Evolutionary conservation across 1,140 invertebrate species (phyloP).

Genomic region (Leptinotarsa texana): DNA sequence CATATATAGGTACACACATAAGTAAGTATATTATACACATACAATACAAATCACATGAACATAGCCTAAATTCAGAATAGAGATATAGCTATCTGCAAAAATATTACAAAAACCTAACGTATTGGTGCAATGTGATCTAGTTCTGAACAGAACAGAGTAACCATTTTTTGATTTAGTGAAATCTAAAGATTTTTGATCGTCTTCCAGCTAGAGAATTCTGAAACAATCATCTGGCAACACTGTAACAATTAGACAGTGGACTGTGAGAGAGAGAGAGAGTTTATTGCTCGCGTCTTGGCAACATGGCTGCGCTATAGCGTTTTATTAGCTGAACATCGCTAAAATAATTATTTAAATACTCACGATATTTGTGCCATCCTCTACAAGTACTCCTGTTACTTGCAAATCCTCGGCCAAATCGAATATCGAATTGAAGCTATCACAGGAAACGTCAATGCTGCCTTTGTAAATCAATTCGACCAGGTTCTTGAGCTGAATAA

Average conservation of each 20-base stretch:
- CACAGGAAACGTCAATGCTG: constrained; percentile 41
- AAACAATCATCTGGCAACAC: not conserved
- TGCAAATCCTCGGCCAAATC: constrained; percentile 46
- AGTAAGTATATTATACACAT: too few relatives aligned
- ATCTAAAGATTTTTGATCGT: too few relatives aligned
- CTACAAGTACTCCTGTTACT: constrained; percentile 40
- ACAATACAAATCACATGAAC: too few relatives aligned
- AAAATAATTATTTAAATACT: constrained; percentile 9
- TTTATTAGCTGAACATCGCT: not conserved
- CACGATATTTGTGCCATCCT: constrained; percentile 27
- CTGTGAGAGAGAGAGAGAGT: too few relatives aligned
- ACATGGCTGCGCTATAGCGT: not conserved
- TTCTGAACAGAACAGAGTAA: too few relatives aligned
- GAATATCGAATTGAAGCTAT: constrained; percentile 37
- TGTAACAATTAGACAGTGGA: not conserved
- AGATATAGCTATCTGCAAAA: too few relatives aligned
- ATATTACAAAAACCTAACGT: too few relatives aligned
- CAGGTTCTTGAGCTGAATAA: constrained; percentile 38
- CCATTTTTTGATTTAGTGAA: too few relatives aligned
- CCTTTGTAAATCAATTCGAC: constrained; percentile 50
- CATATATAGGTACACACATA: too few relatives aligned
- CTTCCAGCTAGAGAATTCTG: too few relatives aligned
- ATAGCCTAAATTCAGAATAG: too few relatives aligned
- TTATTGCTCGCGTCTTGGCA: not conserved
- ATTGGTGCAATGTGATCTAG: too few relatives aligned